Evolutionary conservation across 2,797 vertebrate genomes (phyloP).

Genomic region (Hemibagrus guttatus): DNA sequence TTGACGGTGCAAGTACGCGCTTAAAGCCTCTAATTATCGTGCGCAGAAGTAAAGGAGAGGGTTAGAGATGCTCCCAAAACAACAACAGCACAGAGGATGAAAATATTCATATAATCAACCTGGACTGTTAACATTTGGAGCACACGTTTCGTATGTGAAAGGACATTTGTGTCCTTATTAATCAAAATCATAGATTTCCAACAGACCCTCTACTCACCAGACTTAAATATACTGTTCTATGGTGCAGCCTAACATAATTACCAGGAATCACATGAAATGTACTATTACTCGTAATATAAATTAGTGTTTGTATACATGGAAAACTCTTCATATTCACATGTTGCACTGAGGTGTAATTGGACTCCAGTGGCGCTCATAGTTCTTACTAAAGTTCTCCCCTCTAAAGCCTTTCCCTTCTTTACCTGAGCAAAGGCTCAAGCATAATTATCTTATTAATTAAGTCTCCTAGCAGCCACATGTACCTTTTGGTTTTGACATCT

Average conservation of each 20-base stretch:
- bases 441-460: conserved; percentile 61
- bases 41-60: not conserved
- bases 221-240: no score
- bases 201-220: not conserved
- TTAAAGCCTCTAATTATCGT: not conserved
- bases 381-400: not conserved
- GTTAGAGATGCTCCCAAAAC: not conserved
- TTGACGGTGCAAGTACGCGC: not conserved
- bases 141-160: not conserved
- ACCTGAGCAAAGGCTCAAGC: conserved; percentile 47
- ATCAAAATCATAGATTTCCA: not conserved
- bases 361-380: not conserved
- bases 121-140: not conserved
- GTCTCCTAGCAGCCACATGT: conserved; percentile 56
- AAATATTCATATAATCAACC: not conserved
- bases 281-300: not conserved
- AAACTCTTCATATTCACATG: not conserved
- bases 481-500: conserved; percentile 51
- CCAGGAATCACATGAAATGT: not conserved
- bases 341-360: not conserved
- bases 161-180: not conserved
- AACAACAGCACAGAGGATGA: not conserved
- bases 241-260: not conserved
- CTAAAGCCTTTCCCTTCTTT: conserved; percentile 42
- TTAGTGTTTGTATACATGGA: not conserved